Base-by-base conservation (phyloP, 2,797 vertebrate species). In the Diplodus sargus region DNA sequence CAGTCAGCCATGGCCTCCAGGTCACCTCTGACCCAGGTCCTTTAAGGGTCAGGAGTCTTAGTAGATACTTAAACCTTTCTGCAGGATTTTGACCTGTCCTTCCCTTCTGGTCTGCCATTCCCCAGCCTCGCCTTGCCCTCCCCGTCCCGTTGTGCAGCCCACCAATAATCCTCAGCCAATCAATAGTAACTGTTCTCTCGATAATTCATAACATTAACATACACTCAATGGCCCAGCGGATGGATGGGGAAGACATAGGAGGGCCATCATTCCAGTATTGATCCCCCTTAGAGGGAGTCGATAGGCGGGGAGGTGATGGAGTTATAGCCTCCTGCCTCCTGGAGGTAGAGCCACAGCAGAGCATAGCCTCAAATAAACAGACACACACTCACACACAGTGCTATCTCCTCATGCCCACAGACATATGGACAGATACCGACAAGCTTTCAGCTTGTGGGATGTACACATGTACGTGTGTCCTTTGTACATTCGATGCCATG, bases 191-290 rank as follows among this genome's bases (percentile, higher is more conserved):
- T 93, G 94, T 95, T 95, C 95, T 95, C 94, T 95, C 95, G 94
- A 96, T 96, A 96, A 96, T 96, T 95, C 95, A 96, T 95, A 96
- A 96, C 94, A 96, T 96, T 96, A 96, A 95, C 95, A 95, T 96
- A 95, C 93, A 94, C 94, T 95, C 95, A 94, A 94, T 95, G 94
- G 94, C 90, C 91, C 80, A 88, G 90, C 88, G 91, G 95, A 96
- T 95, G 93, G 95, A 95, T 95, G 94, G 93, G 89, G 90, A 92
- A 95, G 95, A 96, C 93, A 95, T 93, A 95, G 94, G 93, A 94
- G 95, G 93, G 93, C 93, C 95, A 96, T 96, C 95, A 96, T 95
- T 96, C 92, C 93, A 92, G 77, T 95, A 96, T 96, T 65, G 95
- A 96, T 95, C 90, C 87, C 78, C 83, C 87, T 89, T 89, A 88